Base-by-base conservation (phyloP, 2,113 vertebrate species). In the Miniopterus natalensis region DNA sequence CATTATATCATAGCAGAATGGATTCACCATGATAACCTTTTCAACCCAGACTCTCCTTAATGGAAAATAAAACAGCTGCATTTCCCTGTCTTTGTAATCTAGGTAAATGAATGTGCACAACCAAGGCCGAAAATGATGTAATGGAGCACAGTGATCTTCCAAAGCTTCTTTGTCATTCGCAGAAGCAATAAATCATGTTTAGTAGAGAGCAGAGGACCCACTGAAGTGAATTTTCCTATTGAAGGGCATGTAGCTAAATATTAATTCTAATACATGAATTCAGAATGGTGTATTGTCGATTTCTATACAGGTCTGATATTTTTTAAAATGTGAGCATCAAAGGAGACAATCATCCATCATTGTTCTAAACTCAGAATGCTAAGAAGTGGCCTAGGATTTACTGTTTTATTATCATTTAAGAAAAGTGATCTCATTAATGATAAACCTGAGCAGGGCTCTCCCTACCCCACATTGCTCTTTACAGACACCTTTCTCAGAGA, bases 121-220 rank as follows among this genome's bases (percentile, higher is more conserved):
- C 53, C 90, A 92, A 95, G 78, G 40, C 81, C 59, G 25, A 94
- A 96, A 97, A 84, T 68, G 21, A 96, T 49, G 36, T 29, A 31
- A 96, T 74, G 90, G 77, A 77, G 53, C 15, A 9, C 0, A 86
- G 61, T 61, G 68, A 27, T 92, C 96, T 96, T 93, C 78, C 86
- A 94, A 86, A 89, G 59, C 63, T 17, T 0, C 92, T 92, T 49
- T 96, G 81, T 87, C 95, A 81, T 90, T 95, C 51, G 63, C 17
- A 70, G 79, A 68, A 81, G 53, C 88, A 95, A 97, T 96, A 97
- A 95, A 97, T 98, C 94, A 90, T 15, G 55, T n/a, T 51, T 89
- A 80, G 63, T 68, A 81, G 74, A 94, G 1, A 88, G 77, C 92
- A 68, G 96, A 96, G 79, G 81, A 88, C 45, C 59, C 47, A 73